These are phyloP conservation scores for Tenrec ecaudatus DNA, from an alignment of 2,113 vertebrate species.

Conservation along the genomic window DNA sequence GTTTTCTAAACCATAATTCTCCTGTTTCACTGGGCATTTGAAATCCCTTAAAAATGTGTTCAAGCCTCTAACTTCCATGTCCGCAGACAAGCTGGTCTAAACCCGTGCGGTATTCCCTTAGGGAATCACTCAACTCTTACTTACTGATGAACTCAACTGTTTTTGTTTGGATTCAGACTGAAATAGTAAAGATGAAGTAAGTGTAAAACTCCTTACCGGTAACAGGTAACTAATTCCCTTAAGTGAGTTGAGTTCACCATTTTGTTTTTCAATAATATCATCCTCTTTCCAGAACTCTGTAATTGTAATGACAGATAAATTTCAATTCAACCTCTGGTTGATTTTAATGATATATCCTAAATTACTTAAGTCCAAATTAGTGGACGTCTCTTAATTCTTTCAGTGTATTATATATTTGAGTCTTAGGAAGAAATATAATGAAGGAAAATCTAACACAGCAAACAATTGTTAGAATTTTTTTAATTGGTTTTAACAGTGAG, in stretches of 20 bases:
- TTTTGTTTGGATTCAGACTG: slow-evolving; percentile 30
- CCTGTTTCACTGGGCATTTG: slow-evolving; percentile 10
- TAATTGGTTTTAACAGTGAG: slow-evolving; percentile 54
- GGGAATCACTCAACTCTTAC: background rate
- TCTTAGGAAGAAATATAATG: slow-evolving; percentile 47
- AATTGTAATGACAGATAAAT: slow-evolving; percentile 29
- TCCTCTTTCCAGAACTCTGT: slow-evolving; percentile 18
- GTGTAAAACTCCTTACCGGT: background rate
- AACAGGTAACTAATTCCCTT: background rate
- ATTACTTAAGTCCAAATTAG: slow-evolving; percentile 39
- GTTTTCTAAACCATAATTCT: slow-evolving; percentile 47
- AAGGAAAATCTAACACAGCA: background rate
- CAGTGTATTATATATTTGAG: slow-evolving; percentile 17
- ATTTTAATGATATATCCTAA: background rate
- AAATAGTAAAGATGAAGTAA: slow-evolving; percentile 50
- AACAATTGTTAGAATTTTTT: slow-evolving; percentile 21
- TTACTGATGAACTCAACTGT: slow-evolving; percentile 50
- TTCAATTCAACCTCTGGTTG: slow-evolving; percentile 23
- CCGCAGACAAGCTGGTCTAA: background rate
- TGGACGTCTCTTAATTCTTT: slow-evolving; percentile 46
- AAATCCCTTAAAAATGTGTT: slow-evolving; percentile 53
- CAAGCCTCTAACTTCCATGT: slow-evolving; percentile 40
- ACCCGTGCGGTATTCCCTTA: background rate
- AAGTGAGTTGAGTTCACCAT: slow-evolving; percentile 13
- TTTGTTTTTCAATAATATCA: slow-evolving; percentile 25